Evolutionary conservation across 1,140 invertebrate species (phyloP).

Genomic region (Polypedilum vanderplanki): DNA sequence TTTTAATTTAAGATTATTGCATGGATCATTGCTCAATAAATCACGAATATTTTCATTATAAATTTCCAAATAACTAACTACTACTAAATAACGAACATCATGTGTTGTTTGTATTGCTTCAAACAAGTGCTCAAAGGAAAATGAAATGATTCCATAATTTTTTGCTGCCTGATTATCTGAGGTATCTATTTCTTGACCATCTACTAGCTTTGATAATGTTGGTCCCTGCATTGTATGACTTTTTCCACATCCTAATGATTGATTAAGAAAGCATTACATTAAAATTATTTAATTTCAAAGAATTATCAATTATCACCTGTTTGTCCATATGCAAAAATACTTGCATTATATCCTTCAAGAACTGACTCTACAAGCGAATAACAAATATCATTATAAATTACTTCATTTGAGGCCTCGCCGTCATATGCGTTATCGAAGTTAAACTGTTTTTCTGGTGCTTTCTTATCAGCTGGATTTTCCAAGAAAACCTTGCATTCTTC

Average conservation of each 20-base stretch:
- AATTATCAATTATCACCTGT: no score
- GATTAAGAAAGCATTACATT: no score
- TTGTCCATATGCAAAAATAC: constrained; percentile 83
- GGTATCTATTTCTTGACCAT: not conserved
- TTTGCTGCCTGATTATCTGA: constrained; percentile 17
- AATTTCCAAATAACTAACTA: constrained; percentile 90
- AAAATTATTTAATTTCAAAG: no score
- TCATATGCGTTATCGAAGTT: constrained; percentile 81
- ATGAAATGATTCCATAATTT: constrained; percentile 70
- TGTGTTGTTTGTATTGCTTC: constrained; percentile 80
- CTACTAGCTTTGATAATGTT: constrained; percentile 29
- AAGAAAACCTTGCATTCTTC: constrained; percentile 48
- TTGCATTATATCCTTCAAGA: constrained; percentile 80
- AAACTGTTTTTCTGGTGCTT: constrained; percentile 59
- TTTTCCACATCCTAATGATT: constrained; percentile 56
- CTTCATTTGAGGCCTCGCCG: constrained; percentile 66
- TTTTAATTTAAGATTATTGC: constrained; percentile 30
- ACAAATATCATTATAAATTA: constrained; percentile 85
- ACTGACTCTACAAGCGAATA: constrained; percentile 77
- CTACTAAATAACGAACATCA: constrained; percentile 74
- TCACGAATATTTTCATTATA: constrained; percentile 86
- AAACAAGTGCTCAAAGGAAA: constrained; percentile 86
- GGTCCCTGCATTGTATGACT: constrained; percentile 75
- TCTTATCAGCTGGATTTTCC: constrained; percentile 43
- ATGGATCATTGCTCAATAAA: constrained; percentile 54